Evolutionary conservation across 1,140 invertebrate species (phyloP).

Genomic region (Stratiolaelaps scimitus): DNA sequence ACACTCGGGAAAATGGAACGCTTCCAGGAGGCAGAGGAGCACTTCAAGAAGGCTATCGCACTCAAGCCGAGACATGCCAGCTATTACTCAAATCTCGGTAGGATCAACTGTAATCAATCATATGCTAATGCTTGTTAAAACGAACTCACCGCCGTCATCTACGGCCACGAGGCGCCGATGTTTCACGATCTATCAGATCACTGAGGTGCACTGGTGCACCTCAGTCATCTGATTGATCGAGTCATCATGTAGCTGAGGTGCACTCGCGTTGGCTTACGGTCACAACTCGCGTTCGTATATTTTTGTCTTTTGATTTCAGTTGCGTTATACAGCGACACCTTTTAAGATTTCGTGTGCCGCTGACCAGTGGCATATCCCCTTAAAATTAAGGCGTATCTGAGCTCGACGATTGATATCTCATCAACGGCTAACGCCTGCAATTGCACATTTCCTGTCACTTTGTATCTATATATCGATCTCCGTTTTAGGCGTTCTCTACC

Average conservation of each 20-base stretch:
- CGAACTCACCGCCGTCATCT: constrained; percentile 16
- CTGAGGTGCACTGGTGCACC: too few species aligned
- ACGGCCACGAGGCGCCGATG: too few species aligned
- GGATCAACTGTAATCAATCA: constrained; percentile 34
- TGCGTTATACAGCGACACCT: too few species aligned
- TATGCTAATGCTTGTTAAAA: too few species aligned
- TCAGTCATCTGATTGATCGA: too few species aligned
- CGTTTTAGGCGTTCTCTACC: constrained; percentile 74
- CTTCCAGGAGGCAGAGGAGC: constrained; percentile 61
- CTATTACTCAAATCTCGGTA: constrained; percentile 74
- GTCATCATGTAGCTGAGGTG: constrained; percentile 26
- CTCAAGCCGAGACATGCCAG: constrained; percentile 54
- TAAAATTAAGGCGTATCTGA: too few species aligned
- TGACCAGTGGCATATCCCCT: neutral
- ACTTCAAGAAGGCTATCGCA: constrained; percentile 62
- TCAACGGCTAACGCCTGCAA: too few species aligned
- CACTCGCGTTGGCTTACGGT: constrained; percentile 24
- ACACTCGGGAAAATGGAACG: constrained; percentile 65
- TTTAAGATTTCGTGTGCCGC: neutral
- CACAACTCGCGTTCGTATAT: constrained; percentile 29
- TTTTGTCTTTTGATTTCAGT: neutral
- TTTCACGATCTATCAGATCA: too few species aligned
- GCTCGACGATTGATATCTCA: too few species aligned
- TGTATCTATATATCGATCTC: too few species aligned
- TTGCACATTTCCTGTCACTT: too few species aligned